Conservation (phyloP, 37 sponge, comb jelly and placozoan genomes). For the Corticium candelabrum region DNA sequence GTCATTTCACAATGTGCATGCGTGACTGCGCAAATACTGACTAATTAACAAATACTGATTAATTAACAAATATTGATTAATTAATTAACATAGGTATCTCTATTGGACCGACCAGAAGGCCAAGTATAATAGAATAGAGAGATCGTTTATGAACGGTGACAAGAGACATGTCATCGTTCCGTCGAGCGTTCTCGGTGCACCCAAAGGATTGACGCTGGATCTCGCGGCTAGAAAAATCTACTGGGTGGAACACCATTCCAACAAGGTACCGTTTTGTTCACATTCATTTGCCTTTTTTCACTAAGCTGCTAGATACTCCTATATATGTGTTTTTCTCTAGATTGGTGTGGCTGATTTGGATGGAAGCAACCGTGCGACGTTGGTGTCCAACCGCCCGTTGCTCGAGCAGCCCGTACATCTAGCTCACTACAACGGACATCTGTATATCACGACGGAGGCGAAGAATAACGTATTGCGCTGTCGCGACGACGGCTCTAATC, state of each 20-base stretch:
- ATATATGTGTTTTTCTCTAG: not conserved
- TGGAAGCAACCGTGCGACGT: not conserved
- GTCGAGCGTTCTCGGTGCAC: not conserved
- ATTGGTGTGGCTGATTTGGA: not conserved
- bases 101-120: not conserved
- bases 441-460: not conserved
- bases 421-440: not conserved
- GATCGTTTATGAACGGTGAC: constrained; percentile 50
- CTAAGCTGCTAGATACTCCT: not conserved
- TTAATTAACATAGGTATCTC: not conserved
- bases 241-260: not conserved
- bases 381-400: not conserved
- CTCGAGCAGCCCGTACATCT: not conserved
- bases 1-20: too few relatives aligned
- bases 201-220: not conserved
- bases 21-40: not conserved
- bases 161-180: constrained; percentile 22
- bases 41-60: not conserved
- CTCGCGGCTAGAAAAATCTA: not conserved
- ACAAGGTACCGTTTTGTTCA: not conserved
- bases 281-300: not conserved
- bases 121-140: constrained; percentile 29
- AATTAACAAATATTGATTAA: not conserved
- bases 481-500: not conserved
- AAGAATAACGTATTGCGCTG: not conserved